Percentiles rank a stretch among this genome's conserved stretches.
Conservation (phyloP, 37 sponge, comb jelly and placozoan genomes). For the Haliclona indistincta region DNA sequence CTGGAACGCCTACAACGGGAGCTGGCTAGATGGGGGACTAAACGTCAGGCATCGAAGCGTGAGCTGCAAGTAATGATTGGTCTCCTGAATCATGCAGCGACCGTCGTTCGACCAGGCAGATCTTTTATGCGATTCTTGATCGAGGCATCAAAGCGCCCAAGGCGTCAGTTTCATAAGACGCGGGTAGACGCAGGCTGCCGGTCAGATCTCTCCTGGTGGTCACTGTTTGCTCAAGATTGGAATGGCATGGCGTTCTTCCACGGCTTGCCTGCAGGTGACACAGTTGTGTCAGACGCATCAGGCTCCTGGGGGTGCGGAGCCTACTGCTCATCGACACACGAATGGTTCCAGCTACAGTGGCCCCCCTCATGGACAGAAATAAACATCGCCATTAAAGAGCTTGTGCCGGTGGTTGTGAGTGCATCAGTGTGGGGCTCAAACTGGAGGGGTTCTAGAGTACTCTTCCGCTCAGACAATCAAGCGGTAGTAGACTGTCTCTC, state of each 20-base stretch:
- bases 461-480: slow-evolving; percentile 1
- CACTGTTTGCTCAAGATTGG: slow-evolving; percentile 7
- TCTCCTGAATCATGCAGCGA: background rate
- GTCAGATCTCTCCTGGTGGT: slow-evolving; percentile 31
- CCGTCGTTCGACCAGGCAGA: background rate
- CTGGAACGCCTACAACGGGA: no score
- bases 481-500: slow-evolving; percentile 3
- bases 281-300: slow-evolving; percentile 10
- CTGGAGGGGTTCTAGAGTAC: slow-evolving; percentile 1
- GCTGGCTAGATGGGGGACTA: background rate
- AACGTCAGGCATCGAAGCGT: background rate
- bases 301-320: slow-evolving; percentile 25
- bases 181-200: slow-evolving; percentile 9
- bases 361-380: background rate
- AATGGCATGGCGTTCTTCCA: slow-evolving; percentile 1
- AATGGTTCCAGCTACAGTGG: slow-evolving; percentile 19
- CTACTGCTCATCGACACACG: background rate
- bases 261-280: background rate
- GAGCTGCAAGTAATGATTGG: background rate
- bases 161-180: background rate
- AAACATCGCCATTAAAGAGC: slow-evolving; percentile 14
- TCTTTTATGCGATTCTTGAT: slow-evolving; percentile 2
- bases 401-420: slow-evolving; percentile 23
- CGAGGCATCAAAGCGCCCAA: background rate
- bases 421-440: slow-evolving; percentile 8